phyloP scores from a whole-genome alignment of 2,888 invertebrate species.

The Danaus chrysippus region DNA sequence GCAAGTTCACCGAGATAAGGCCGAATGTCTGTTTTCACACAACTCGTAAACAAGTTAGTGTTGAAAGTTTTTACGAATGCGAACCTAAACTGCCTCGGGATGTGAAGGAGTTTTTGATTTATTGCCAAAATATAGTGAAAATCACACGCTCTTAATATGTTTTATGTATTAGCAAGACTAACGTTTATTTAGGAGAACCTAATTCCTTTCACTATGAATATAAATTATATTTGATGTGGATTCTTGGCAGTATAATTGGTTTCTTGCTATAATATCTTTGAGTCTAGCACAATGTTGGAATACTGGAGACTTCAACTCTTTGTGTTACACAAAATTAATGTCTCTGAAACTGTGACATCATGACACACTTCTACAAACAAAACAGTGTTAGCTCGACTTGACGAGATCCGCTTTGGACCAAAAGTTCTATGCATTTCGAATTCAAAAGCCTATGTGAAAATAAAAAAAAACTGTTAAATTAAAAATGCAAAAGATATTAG shows the following conservation, averaged over 20 bases:
- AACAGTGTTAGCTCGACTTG: slow-evolving; percentile 10
- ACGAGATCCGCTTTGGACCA: not conserved
- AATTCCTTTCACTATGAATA: not conserved
- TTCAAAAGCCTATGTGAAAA: slow-evolving; percentile 8
- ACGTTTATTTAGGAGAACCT: too few relatives aligned
- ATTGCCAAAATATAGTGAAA: slow-evolving; percentile 17
- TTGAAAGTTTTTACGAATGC: slow-evolving; percentile 25
- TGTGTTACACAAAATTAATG: slow-evolving; percentile 14
- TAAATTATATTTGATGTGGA: not conserved
- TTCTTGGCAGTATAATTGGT: not conserved
- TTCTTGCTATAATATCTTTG: not conserved
- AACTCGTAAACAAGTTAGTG: slow-evolving; percentile 29
- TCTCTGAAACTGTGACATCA: slow-evolving; percentile 18
- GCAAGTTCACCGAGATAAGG: slow-evolving; percentile 32
- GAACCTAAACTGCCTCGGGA: slow-evolving; percentile 17
- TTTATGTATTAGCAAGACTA: not conserved
- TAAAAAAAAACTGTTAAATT: not conserved
- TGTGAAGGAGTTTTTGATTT: slow-evolving; percentile 28
- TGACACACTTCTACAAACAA: slow-evolving; percentile 22
- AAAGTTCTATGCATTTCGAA: not conserved
- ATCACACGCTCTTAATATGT: slow-evolving; percentile 11
- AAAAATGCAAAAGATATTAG: too few relatives aligned
- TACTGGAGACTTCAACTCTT: slow-evolving; percentile 1
- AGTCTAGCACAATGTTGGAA: not conserved
- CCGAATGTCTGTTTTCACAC: slow-evolving; percentile 26